Evolutionary conservation across 2,113 vertebrate species (phyloP), one percentile per base, ranked within the genome.

Genomic region (Chelonoidis abingdonii): DNA sequence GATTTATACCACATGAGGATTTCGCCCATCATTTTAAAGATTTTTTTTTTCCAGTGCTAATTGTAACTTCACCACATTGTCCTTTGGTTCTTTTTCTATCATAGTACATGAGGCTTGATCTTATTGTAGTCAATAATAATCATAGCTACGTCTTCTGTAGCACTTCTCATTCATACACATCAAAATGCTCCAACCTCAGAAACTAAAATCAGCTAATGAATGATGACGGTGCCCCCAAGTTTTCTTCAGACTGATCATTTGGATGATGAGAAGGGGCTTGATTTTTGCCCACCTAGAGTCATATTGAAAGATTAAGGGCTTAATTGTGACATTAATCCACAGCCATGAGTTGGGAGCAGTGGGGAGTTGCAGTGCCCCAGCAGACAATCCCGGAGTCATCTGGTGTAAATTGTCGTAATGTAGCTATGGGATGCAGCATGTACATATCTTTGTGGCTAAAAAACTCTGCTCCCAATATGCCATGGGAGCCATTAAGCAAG

Each of bases 181-280:
- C 65, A 72, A 72, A 38, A 10, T n/a, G 9, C n/a, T 5, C n/a
- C 21, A 4, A 22, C 78, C 89, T 97, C 84, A 90, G 57, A 89
- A 79, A 50, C n/a, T 88, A 87, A 92, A 92, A 91, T 84, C 95
- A 94, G 95, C 96, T 95, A 93, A 89, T 93, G 93, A 94, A 72
- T 92, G 83, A 89, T 97, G 92, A 91, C 78, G 91, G 91, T 89
- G 94, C 84, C 84, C 80, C 81, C 82, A 90, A 35, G 59, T 86
- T 96, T 97, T 88, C 89, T 95, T 95, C 94, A 92, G 96, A 95
- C 92, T 97, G 96, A 95, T 96, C 96, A 97, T 96, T 96, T 94
- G 94, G 96, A 94, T 97, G 95, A 97, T 95, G 93, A 97, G 89
- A 91, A 94, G 92, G 88, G 31, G 65, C 65, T 25, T 80, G 86